Conservation (phyloP, 2,888 invertebrate species). For the Prionchulus punctatus region DNA sequence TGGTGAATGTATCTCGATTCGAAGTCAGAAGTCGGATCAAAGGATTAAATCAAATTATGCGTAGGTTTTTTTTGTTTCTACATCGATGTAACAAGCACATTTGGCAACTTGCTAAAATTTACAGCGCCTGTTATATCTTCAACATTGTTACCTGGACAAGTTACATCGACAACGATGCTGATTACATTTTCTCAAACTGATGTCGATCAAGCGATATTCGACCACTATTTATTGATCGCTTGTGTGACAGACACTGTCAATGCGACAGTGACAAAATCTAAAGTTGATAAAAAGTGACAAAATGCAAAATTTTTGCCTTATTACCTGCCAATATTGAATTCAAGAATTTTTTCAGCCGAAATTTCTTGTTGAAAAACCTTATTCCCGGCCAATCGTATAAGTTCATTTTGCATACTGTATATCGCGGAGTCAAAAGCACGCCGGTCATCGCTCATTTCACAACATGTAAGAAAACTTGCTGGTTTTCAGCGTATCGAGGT, state of each 20-base stretch:
- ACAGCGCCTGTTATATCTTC: conserved; percentile 7
- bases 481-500: too few relatives aligned
- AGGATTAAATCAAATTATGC: not conserved
- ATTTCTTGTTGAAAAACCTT: conserved; percentile 4
- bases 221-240: not conserved
- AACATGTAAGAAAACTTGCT: conserved; percentile 9
- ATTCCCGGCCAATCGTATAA: conserved; percentile 5
- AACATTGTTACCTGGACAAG: not conserved
- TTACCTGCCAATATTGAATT: not conserved
- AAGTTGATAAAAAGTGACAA: not conserved
- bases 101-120: too few relatives aligned
- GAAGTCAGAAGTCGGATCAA: not conserved
- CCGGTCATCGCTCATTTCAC: conserved; percentile 6
- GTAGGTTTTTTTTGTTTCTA: too few relatives aligned
- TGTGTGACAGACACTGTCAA: not conserved
- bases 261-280: not conserved
- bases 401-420: not conserved
- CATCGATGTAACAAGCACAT: too few relatives aligned
- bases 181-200: conserved; percentile 8
- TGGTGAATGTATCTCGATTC: not conserved
- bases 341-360: conserved; percentile 5
- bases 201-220: conserved; percentile 5
- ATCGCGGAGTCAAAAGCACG: not conserved
- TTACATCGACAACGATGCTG: not conserved
- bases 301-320: not conserved